Evolutionary conservation across 2,797 vertebrate genomes (phyloP).

Genomic region (Rhincodon typus): DNA sequence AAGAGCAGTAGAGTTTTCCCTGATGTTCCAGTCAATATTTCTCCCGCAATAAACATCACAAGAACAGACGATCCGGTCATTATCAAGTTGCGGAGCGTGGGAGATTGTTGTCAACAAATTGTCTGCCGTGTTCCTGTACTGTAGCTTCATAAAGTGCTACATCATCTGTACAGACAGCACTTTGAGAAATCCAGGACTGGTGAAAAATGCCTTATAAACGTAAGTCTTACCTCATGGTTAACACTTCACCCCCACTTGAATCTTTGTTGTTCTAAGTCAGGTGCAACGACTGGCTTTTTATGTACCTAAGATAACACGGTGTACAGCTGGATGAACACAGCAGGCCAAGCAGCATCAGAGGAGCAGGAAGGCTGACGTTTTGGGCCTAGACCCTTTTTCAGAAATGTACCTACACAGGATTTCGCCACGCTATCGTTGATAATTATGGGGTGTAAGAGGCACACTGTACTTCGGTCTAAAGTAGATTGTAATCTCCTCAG

Average conservation of each 20-base stretch:
- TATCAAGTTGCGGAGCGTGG: not conserved
- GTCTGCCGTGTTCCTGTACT: not conserved
- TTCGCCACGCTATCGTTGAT: not conserved
- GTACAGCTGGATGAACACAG: no score
- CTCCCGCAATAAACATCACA: not conserved
- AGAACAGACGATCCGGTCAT: not conserved
- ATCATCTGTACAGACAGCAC: no score
- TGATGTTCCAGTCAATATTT: not conserved
- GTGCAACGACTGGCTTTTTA: not conserved
- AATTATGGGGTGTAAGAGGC: not conserved
- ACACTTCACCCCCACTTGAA: not conserved
- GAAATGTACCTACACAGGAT: not conserved
- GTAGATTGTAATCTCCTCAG: not conserved
- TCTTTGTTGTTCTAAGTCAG: not conserved
- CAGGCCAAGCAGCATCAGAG: no score
- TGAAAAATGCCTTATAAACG: no score
- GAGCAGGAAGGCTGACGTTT: no score
- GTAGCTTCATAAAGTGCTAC: not conserved
- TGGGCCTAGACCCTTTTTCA: no score
- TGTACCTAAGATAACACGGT: no score
- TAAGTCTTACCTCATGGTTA: not conserved
- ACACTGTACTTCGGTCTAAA: not conserved
- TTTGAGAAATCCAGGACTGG: no score
- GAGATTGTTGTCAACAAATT: not conserved
- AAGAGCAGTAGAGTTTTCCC: not conserved